These are phyloP conservation scores for Drosophila robusta DNA, from an alignment of 2,888 invertebrate species.

Conservation along the genomic window DNA sequence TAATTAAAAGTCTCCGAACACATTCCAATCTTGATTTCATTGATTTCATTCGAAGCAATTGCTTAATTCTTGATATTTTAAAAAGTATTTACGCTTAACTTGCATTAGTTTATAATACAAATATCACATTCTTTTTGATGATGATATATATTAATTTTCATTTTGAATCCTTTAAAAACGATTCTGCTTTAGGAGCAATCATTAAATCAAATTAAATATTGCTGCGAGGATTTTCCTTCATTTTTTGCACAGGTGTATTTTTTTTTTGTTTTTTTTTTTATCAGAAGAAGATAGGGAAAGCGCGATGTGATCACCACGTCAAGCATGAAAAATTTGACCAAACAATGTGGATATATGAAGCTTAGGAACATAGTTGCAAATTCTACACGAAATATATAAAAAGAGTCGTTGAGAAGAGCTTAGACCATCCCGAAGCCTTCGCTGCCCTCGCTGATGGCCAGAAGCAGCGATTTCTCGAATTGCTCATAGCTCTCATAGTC, in stretches of 20 bases:
- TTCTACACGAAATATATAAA: slow-evolving; percentile 45
- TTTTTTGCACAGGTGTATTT: slow-evolving; percentile 15
- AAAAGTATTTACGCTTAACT: slow-evolving; percentile 62
- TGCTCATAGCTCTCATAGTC: slow-evolving; percentile 97
- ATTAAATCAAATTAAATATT: slow-evolving; percentile 22
- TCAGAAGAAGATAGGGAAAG: slow-evolving; percentile 31
- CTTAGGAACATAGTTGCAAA: slow-evolving; percentile 74
- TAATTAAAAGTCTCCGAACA: slow-evolving; percentile 28
- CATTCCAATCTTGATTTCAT: slow-evolving; percentile 30
- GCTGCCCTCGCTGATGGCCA: slow-evolving; percentile 97
- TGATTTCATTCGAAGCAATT: slow-evolving; percentile 28
- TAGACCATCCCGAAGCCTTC: slow-evolving; percentile 93
- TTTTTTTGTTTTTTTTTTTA: neutral
- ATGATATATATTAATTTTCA: slow-evolving; percentile 72
- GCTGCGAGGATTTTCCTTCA: slow-evolving; percentile 19
- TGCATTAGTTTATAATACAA: slow-evolving; percentile 79
- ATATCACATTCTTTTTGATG: slow-evolving; percentile 80
- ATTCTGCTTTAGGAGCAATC: slow-evolving; percentile 44
- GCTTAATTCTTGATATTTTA: slow-evolving; percentile 29
- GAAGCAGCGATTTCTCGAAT: slow-evolving; percentile 94
- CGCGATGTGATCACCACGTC: slow-evolving; percentile 23
- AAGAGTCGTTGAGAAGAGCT: slow-evolving; percentile 13
- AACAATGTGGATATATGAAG: slow-evolving; percentile 46
- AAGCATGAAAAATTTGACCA: slow-evolving; percentile 20
- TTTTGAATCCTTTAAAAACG: slow-evolving; percentile 49